Evolutionary conservation across 2,113 vertebrate genomes (phyloP).

Genomic region (Bubo scandiacus): DNA sequence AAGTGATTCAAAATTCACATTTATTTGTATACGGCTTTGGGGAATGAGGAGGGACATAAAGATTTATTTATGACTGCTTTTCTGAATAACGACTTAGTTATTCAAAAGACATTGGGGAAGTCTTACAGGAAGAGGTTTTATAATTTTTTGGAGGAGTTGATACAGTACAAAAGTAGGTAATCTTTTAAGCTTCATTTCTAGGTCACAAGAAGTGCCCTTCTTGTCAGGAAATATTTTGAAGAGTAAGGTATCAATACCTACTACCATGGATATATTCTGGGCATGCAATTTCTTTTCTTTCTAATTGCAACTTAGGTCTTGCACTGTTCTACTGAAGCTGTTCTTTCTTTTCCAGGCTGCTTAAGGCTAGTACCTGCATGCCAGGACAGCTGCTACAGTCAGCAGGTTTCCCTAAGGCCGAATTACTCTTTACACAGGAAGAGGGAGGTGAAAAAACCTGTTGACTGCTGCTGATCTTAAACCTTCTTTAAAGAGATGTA

Average conservation of each 20-base stretch:
- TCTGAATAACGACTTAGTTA: background rate
- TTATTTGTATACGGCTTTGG: background rate
- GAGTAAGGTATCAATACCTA: background rate
- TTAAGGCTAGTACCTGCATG: conserved; percentile 39
- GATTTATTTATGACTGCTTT: background rate
- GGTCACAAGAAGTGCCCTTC: background rate
- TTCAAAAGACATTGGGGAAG: background rate
- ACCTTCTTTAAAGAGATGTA: background rate
- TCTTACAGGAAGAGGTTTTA: background rate
- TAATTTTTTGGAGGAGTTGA: background rate
- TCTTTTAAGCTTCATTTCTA: background rate
- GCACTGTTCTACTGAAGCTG: background rate
- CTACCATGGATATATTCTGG: background rate
- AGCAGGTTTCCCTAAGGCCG: conserved; percentile 9
- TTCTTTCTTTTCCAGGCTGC: background rate
- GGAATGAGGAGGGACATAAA: background rate
- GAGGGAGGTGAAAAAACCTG: conserved; percentile 8
- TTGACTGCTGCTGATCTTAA: background rate
- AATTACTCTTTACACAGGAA: background rate
- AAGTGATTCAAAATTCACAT: background rate
- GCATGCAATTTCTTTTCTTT: background rate
- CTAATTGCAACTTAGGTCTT: background rate
- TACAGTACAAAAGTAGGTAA: background rate
- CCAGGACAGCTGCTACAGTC: background rate
- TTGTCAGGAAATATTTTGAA: background rate